Base-by-base conservation (phyloP, 2,888 invertebrate genomes). In the Chorisops tibialis region DNA sequence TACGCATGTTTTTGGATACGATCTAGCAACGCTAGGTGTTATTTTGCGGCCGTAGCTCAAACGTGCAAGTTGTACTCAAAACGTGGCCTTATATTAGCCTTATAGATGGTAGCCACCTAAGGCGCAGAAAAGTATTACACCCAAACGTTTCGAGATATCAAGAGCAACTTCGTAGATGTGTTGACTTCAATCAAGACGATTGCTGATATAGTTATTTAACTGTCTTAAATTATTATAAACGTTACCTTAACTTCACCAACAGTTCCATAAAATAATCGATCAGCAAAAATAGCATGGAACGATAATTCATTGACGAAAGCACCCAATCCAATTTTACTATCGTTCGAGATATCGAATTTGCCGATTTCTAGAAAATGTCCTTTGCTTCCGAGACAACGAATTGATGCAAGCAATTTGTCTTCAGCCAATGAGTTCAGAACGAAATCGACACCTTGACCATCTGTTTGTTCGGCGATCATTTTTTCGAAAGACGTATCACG, bases 341-440 rank as follows among this genome's bases (percentile, higher is more conserved):
- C 87, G 61, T 80, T 81, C 0, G 85, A 82, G 70, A 93, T 79
- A 76, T 94, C 93, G 71, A 86, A 89, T 77, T 93, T 93, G 47
- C 93, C 93, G 64, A 94, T 93, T 79, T 93, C 93, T 51, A 93
- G 75, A 76, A 93, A 93, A 62, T 86, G 80, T 9, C 93, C 87
- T 1, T 81, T 79, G 2, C 68, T 68, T 0, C 81, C 83, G 9
- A 87, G 74, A 67, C 87, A 87, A 3, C 85, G 78, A 0, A 86
- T 74, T 0, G 87, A 86, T 0, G 87, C 89, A 70, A 85, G 82
- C 0, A 96, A 81, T 76, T 96, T 96, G 48, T 97, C 96, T 71
- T 93, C 96, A 0, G 96, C 86, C 45, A 98, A 79, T 0, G 95
- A 96, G 76, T 98, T 98, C 6, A 94, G 79, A 12, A 97, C 90